Evolutionary conservation across 2,888 invertebrate species (phyloP).

Genomic region (Drosophila helvetica): DNA sequence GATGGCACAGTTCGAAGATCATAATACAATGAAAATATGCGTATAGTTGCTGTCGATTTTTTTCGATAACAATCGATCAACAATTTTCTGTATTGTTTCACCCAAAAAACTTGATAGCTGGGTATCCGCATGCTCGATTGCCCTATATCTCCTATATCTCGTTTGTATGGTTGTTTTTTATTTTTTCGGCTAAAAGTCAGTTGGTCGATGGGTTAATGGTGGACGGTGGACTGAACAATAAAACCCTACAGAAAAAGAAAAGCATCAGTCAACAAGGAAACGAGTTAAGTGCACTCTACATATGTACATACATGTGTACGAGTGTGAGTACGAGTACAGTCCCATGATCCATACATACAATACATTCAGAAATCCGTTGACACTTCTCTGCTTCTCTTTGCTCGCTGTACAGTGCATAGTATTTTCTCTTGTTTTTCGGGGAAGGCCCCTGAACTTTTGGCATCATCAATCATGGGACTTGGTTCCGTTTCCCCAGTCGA

Average conservation of each 20-base stretch:
- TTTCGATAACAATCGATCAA: no score
- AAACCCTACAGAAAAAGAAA: slow-evolving; percentile 4
- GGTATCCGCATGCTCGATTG: background rate
- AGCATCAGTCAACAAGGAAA: slow-evolving; percentile 18
- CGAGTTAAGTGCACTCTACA: slow-evolving; percentile 22
- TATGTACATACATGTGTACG: no score
- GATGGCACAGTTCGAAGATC: no score
- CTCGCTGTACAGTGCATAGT: background rate
- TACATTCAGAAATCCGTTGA: background rate
- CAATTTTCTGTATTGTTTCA: no score
- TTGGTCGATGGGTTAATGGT: slow-evolving; percentile 34
- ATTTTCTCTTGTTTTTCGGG: slow-evolving; percentile 16
- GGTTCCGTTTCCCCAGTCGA: slow-evolving; percentile 19
- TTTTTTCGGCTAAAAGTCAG: slow-evolving; percentile 16
- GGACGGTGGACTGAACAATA: background rate
- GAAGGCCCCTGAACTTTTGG: slow-evolving; percentile 35
- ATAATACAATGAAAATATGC: no score
- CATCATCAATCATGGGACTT: slow-evolving; percentile 55
- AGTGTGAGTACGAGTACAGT: slow-evolving; percentile 3
- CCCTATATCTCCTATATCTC: background rate
- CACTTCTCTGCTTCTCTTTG: slow-evolving; percentile 10
- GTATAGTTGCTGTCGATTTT: no score
- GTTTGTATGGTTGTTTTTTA: background rate
- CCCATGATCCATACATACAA: background rate
- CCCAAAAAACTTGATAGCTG: no score